Percentiles rank a stretch among this genome's conserved stretches.
Conservation (phyloP, 1,140 invertebrate species). For the Varroa destructor region DNA sequence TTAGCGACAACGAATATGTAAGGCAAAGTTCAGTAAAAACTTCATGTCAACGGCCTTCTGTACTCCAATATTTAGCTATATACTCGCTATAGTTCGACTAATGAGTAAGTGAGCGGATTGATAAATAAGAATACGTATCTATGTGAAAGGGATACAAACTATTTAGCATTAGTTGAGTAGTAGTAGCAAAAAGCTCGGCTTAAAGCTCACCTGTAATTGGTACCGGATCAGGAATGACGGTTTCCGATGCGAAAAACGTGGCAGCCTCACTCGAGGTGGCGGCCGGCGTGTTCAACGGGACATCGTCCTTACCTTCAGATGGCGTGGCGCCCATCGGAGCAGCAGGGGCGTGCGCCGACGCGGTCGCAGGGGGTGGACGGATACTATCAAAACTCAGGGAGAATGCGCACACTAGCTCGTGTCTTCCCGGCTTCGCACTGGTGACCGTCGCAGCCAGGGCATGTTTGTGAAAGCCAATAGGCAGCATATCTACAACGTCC, state of each 20-base stretch:
- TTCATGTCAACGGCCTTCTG: no score
- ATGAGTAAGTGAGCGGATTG: no score
- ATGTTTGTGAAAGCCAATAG: background rate
- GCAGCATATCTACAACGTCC: constrained; percentile 26
- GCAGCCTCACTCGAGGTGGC: constrained; percentile 12
- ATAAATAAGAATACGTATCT: no score
- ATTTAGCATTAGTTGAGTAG: no score
- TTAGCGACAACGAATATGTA: no score
- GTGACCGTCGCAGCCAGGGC: constrained; percentile 3
- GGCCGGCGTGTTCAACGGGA: constrained; percentile 20
- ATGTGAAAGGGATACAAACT: no score
- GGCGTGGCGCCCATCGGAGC: background rate
- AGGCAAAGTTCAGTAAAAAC: no score
- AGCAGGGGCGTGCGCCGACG: background rate
- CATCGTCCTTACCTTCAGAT: constrained; percentile 12
- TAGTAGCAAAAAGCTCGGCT: no score
- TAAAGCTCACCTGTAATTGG: constrained; percentile 9
- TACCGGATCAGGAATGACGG: constrained; percentile 23
- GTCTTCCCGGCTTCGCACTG: background rate
- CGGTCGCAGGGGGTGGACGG: background rate
- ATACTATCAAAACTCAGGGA: constrained; percentile 15
- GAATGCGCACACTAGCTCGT: constrained; percentile 11
- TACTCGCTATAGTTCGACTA: no score
- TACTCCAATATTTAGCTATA: no score
- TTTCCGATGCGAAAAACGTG: constrained; percentile 19